These are phyloP conservation scores for Molothrus ater DNA, from an alignment of 2,797 vertebrate species.

Conservation along the genomic window DNA sequence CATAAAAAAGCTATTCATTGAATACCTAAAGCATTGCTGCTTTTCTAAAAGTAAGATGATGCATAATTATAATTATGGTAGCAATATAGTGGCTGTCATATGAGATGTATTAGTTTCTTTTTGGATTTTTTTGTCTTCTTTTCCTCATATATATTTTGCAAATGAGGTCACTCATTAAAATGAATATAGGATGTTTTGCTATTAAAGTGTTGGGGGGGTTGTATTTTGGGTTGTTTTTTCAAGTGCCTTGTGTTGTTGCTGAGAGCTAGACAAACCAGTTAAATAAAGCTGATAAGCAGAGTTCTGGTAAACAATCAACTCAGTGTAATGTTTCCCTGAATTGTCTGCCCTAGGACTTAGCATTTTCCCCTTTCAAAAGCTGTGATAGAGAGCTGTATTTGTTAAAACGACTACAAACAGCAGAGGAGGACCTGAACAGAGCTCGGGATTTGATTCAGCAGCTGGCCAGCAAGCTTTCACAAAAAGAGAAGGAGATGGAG, in stretches of 20 bases:
- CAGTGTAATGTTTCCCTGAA: background rate
- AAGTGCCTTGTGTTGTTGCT: background rate
- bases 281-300: background rate
- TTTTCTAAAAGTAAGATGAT: background rate
- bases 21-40: background rate
- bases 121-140: background rate
- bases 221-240: background rate
- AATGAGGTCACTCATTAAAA: background rate
- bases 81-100: background rate
- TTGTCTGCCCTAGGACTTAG: slow-evolving; percentile 51
- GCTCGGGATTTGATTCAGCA: slow-evolving; percentile 69
- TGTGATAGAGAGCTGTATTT: slow-evolving; percentile 69
- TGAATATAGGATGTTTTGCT: background rate
- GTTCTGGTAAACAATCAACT: background rate
- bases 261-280: background rate
- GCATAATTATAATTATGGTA: background rate
- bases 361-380: slow-evolving; percentile 24
- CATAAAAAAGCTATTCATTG: background rate
- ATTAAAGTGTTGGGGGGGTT: background rate
- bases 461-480: slow-evolving; percentile 75
- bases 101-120: background rate
- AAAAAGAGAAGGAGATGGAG: slow-evolving; percentile 79
- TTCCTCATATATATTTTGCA: background rate
- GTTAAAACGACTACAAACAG: slow-evolving; percentile 70
- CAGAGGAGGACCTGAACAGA: slow-evolving; percentile 73